Percentiles rank a stretch among this genome's conserved stretches.
phyloP scores from a whole-genome alignment of 2,113 vertebrate genomes.

The Microcebus jonahi region DNA sequence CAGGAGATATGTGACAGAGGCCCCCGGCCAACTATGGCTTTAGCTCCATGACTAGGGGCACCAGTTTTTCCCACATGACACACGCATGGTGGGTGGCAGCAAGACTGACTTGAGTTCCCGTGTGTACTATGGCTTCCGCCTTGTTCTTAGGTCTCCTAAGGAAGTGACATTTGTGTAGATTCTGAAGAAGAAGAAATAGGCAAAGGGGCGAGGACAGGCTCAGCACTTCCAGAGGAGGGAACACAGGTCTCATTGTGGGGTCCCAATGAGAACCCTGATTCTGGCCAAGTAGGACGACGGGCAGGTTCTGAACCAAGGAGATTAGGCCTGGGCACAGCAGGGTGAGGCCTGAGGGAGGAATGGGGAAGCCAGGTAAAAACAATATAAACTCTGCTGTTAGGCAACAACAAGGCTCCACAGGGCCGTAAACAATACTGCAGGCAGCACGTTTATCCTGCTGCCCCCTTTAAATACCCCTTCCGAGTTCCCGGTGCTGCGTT shows the following conservation, averaged over 20 bases:
- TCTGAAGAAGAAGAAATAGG: background rate
- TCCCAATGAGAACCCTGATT: background rate
- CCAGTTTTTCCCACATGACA: background rate
- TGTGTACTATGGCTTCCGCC: background rate
- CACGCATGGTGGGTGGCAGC: background rate
- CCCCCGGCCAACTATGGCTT: background rate
- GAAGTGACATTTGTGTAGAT: background rate
- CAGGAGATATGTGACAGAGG: background rate
- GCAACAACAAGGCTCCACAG: background rate
- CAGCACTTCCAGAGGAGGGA: background rate
- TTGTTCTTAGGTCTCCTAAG: background rate
- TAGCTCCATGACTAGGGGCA: background rate
- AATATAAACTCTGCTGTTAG: background rate
- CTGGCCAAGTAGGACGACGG: background rate
- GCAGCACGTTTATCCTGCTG: background rate
- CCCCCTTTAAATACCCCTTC: background rate
- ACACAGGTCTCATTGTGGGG: background rate
- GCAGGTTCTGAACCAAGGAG: background rate
- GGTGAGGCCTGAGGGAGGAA: background rate
- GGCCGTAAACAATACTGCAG: background rate
- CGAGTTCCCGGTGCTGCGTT: background rate
- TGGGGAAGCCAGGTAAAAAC: background rate
- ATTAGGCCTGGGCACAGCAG: background rate
- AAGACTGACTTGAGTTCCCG: background rate
- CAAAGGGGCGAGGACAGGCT: background rate